Evolutionary conservation across 2,888 invertebrate species (phyloP).

Genomic region (Clanis bilineata): DNA sequence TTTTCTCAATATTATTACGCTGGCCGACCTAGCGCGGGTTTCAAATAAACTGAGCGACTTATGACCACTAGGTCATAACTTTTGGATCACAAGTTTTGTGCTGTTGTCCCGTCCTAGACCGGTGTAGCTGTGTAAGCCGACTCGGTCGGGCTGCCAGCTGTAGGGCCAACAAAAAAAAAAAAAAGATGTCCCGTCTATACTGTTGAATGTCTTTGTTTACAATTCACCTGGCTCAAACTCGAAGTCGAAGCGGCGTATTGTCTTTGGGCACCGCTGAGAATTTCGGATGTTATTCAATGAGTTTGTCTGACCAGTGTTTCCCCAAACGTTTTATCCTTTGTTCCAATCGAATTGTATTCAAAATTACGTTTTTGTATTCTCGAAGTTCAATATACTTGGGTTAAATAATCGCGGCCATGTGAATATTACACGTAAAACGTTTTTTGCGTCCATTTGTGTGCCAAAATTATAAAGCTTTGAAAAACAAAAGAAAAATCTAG

Average conservation of each 20-base stretch:
- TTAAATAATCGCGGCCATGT: background rate
- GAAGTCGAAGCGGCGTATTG: conserved; percentile 7
- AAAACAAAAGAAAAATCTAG: too few species aligned
- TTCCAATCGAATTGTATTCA: conserved; percentile 6
- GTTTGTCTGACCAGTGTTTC: conserved; percentile 10
- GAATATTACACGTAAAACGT: background rate
- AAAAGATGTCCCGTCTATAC: too few species aligned
- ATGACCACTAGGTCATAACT: too few species aligned
- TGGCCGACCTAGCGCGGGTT: too few species aligned
- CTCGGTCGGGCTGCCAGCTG: too few species aligned
- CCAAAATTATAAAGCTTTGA: background rate
- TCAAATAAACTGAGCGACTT: too few species aligned
- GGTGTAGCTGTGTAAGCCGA: too few species aligned
- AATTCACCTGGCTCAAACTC: conserved; percentile 8
- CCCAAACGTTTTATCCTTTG: conserved; percentile 7
- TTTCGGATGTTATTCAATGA: conserved; percentile 9
- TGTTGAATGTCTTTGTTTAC: conserved; percentile 12
- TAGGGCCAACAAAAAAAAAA: too few species aligned
- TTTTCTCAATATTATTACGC: too few species aligned
- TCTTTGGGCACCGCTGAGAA: conserved; percentile 14
- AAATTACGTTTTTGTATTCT: background rate
- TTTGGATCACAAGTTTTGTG: too few species aligned
- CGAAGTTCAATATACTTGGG: background rate
- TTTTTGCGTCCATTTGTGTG: background rate
- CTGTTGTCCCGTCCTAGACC: too few species aligned